A percentile compares a stretch with the other conserved stretches of the same genome.
phyloP scores from a whole-genome alignment of 2,888 invertebrate genomes.

The Lissocephala sabroskyi region DNA sequence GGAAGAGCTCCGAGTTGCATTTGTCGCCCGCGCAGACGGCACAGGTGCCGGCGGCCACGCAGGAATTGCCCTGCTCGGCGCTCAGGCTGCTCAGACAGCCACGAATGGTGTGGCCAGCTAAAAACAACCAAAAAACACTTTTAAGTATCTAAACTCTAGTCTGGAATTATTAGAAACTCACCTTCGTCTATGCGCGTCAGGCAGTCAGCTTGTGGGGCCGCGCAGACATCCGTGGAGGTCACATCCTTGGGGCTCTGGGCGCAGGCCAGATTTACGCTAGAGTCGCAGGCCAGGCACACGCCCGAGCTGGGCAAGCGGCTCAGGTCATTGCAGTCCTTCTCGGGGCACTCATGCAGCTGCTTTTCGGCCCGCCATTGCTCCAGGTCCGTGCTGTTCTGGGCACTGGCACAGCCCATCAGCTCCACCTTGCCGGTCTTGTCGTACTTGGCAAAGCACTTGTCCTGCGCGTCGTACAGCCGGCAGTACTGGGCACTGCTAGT shows the following conservation, averaged over 20 bases:
- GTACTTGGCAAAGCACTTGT: slow-evolving; percentile 66
- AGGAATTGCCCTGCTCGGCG: slow-evolving; percentile 32
- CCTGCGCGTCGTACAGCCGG: slow-evolving; percentile 36
- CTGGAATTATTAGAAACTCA: slow-evolving; percentile 1
- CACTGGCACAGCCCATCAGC: slow-evolving; percentile 56
- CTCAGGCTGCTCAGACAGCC: slow-evolving; percentile 49
- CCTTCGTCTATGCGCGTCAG: slow-evolving; percentile 35
- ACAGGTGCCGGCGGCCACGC: slow-evolving; percentile 47
- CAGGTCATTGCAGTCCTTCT: slow-evolving; percentile 51
- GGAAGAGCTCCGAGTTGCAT: slow-evolving; percentile 63
- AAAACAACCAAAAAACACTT: too few relatives aligned
- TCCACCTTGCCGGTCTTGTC: slow-evolving; percentile 33
- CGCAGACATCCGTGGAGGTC: slow-evolving; percentile 31
- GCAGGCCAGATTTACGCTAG: slow-evolving; percentile 50
- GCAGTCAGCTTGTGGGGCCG: slow-evolving; percentile 44
- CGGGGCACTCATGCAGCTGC: slow-evolving; percentile 47
- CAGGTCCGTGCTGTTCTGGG: slow-evolving; percentile 44
- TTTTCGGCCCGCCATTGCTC: slow-evolving; percentile 49
- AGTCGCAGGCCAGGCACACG: slow-evolving; percentile 59
- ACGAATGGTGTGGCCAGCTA: slow-evolving; percentile 52
- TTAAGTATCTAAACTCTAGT: neutral
- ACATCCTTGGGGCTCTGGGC: slow-evolving; percentile 51
- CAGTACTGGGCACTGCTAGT: slow-evolving; percentile 39
- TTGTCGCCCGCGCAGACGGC: slow-evolving; percentile 46
- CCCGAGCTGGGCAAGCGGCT: slow-evolving; percentile 38